These are phyloP conservation scores for Periophthalmodon schlosseri DNA, from an alignment of 2,113 vertebrate species.

Conservation along the genomic window DNA sequence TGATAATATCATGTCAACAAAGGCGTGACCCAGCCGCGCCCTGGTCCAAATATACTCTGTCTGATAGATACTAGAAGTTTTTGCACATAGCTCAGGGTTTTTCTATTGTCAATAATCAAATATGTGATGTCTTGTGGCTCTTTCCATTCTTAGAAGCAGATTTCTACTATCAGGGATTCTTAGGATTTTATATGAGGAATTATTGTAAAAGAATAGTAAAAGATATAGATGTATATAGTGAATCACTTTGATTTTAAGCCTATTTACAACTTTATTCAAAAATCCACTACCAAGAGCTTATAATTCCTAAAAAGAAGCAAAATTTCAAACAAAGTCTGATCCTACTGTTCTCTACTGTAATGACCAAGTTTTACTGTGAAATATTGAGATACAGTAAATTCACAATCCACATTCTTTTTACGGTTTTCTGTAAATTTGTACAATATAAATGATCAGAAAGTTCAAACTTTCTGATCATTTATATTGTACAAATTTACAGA, in stretches of 20 bases:
- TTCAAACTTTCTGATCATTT: neutral
- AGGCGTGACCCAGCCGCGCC: constrained; percentile 13
- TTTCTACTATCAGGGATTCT: neutral
- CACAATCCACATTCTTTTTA: neutral
- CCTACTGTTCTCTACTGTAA: neutral
- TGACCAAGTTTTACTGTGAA: neutral
- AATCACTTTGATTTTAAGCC: no score
- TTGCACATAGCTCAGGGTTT: neutral
- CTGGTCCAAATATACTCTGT: neutral
- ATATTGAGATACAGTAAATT: no score
- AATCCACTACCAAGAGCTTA: no score
- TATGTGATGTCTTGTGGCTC: neutral
- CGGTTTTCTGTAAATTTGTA: neutral
- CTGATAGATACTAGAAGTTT: neutral
- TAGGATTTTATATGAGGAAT: neutral
- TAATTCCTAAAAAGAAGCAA: no score
- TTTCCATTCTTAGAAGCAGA: neutral
- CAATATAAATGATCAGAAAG: neutral
- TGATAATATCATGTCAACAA: constrained; percentile 37
- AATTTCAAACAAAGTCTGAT: neutral
- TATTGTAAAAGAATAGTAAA: neutral
- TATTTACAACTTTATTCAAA: no score
- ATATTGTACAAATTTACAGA: neutral
- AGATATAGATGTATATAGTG: no score
- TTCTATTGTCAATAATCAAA: neutral